phyloP scores from a whole-genome alignment of 2,888 invertebrate species.

The Eupsilia transversa region DNA sequence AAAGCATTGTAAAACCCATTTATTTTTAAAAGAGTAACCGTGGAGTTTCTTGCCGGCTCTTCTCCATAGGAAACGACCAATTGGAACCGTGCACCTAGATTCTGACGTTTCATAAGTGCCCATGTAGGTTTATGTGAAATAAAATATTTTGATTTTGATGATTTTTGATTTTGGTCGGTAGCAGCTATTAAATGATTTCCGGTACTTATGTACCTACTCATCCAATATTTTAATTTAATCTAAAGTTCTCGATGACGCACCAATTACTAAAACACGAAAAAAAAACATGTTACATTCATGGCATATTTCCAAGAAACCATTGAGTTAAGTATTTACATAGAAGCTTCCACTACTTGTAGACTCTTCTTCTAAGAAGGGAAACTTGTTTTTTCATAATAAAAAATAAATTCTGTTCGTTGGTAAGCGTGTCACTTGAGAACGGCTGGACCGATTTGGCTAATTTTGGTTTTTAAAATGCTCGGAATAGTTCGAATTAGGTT shows the following conservation, averaged over 20 bases:
- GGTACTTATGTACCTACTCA: too few species aligned
- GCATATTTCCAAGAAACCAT: conserved; percentile 1
- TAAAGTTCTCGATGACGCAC: too few species aligned
- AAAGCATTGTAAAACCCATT: too few species aligned
- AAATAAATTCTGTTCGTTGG: not conserved
- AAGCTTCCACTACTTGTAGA: not conserved
- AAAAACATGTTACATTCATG: not conserved
- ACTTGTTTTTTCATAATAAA: not conserved
- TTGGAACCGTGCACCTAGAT: too few species aligned
- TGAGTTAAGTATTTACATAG: not conserved
- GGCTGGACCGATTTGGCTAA: not conserved
- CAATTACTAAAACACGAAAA: not conserved
- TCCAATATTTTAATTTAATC: not conserved
- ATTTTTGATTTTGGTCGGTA: not conserved
- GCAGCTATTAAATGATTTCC: not conserved
- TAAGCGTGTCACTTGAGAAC: not conserved
- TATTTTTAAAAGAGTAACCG: too few species aligned
- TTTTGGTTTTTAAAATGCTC: too few species aligned
- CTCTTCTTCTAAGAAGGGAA: not conserved
- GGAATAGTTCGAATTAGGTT: too few species aligned
- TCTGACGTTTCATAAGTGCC: too few species aligned
- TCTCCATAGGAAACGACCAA: too few species aligned
- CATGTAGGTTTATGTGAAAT: too few species aligned
- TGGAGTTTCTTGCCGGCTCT: too few species aligned
- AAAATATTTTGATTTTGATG: too few species aligned